A percentile compares a stretch with the other conserved stretches of the same genome.
Evolutionary conservation across 2,113 vertebrate species (phyloP).

Genomic region (Meles meles): DNA sequence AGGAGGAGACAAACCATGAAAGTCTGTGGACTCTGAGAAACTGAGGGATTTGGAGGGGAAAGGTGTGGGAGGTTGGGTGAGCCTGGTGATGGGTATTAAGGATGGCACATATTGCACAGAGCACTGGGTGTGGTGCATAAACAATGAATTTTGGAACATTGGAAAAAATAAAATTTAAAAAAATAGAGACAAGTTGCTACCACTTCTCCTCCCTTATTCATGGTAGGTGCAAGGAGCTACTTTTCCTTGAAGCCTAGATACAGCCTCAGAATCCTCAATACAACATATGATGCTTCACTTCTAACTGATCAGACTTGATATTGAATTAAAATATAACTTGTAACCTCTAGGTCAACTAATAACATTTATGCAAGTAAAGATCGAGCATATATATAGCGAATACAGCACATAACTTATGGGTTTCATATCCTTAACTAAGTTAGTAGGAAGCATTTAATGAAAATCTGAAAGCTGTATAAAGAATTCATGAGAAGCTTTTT

Average conservation of each 20-base stretch:
- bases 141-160: too few relatives aligned
- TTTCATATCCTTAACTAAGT: background rate
- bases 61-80: too few relatives aligned
- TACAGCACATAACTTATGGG: background rate
- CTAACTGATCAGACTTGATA: background rate
- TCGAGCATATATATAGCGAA: background rate
- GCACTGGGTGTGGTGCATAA: too few relatives aligned
- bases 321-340: background rate
- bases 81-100: too few relatives aligned
- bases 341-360: background rate
- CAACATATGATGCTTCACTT: background rate
- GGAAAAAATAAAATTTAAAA: background rate
- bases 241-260: background rate
- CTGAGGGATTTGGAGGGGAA: too few relatives aligned
- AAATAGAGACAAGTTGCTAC: background rate
- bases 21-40: too few relatives aligned
- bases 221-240: background rate
- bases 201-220: background rate
- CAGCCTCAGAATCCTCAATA: background rate
- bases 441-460: background rate
- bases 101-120: too few relatives aligned
- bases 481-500: background rate
- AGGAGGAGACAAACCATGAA: too few relatives aligned
- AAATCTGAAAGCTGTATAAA: background rate
- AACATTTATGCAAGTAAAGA: background rate